A percentile compares a stretch with the other conserved stretches of the same genome.
phyloP scores from a whole-genome alignment of 2,797 vertebrate genomes.

The Chelidonichthys spinosus region DNA sequence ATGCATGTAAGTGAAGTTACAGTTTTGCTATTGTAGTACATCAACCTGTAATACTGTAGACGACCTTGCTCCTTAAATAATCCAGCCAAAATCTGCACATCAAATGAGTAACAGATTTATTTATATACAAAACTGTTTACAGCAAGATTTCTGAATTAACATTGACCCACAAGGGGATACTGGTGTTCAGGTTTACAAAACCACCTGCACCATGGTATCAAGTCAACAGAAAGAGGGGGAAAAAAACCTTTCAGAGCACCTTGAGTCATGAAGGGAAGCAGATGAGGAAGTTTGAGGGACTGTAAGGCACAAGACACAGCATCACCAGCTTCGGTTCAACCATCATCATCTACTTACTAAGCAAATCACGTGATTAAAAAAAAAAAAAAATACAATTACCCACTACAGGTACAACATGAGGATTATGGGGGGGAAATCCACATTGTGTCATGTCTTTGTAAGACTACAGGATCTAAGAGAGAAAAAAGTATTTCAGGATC shows the following conservation, averaged over 20 bases:
- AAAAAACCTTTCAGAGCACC: slow-evolving; percentile 74
- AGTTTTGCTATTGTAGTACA: background rate
- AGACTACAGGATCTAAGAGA: slow-evolving; percentile 48
- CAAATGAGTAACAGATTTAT: slow-evolving; percentile 84
- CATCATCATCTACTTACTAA: slow-evolving; percentile 65
- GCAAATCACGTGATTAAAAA: slow-evolving; percentile 68
- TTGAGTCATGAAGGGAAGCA: slow-evolving; percentile 74
- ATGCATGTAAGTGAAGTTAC: background rate
- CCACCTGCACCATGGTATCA: slow-evolving; percentile 68
- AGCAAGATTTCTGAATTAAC: slow-evolving; percentile 83
- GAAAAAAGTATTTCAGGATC: slow-evolving; percentile 41
- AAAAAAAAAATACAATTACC: slow-evolving; percentile 59
- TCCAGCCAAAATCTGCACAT: slow-evolving; percentile 22
- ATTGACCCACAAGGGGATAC: slow-evolving; percentile 65
- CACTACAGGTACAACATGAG: slow-evolving; percentile 57
- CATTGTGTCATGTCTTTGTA: slow-evolving; percentile 44
- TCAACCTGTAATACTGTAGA: background rate
- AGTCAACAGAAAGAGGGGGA: slow-evolving; percentile 63
- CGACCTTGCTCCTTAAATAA: background rate
- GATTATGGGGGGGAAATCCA: slow-evolving; percentile 27
- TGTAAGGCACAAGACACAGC: slow-evolving; percentile 86
- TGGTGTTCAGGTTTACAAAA: slow-evolving; percentile 67
- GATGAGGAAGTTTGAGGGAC: slow-evolving; percentile 65
- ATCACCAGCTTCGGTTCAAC: slow-evolving; percentile 77
- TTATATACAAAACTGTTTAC: slow-evolving; percentile 88